phyloP scores from a whole-genome alignment of 2,797 vertebrate species.

The Aldrovandia affinis region DNA sequence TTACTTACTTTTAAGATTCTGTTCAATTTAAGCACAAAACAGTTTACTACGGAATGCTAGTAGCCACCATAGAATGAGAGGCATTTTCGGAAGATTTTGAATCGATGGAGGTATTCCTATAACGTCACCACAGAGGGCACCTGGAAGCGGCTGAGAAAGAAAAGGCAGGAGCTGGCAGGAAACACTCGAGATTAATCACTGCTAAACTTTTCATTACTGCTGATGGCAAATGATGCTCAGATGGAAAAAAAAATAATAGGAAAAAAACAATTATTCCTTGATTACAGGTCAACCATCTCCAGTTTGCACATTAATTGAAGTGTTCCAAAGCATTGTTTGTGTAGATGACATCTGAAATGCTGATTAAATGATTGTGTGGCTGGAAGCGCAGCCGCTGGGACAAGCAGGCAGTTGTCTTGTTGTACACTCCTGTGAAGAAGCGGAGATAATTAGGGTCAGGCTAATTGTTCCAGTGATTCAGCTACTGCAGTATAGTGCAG shows the following conservation, averaged over 20 bases:
- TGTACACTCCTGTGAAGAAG: slow-evolving; percentile 12
- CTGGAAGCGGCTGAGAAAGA: background rate
- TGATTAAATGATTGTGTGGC: slow-evolving; percentile 29
- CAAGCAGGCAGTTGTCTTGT: slow-evolving; percentile 1
- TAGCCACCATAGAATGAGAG: too few relatives aligned
- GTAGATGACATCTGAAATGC: slow-evolving; percentile 20
- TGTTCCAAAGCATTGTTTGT: slow-evolving; percentile 15
- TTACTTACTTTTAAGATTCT: too few relatives aligned
- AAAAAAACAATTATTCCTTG: slow-evolving; percentile 34
- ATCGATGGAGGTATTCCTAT: background rate
- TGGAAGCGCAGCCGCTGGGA: slow-evolving; percentile 10
- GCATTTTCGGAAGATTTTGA: background rate
- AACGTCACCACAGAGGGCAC: background rate
- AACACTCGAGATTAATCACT: background rate
- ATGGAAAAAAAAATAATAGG: background rate
- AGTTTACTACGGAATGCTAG: too few relatives aligned
- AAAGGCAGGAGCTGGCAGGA: background rate
- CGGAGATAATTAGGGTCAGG: slow-evolving; percentile 33
- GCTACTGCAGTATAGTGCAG: slow-evolving; percentile 9
- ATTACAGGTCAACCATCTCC: slow-evolving; percentile 27
- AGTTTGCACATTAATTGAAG: slow-evolving; percentile 24
- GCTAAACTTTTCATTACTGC: slow-evolving; percentile 32
- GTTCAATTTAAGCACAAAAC: too few relatives aligned
- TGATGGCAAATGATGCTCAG: slow-evolving; percentile 18
- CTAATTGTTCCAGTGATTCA: slow-evolving; percentile 33